Evolutionary conservation across 2,888 invertebrate genomes (phyloP).

Genomic region (Heteromurus nitidus): DNA sequence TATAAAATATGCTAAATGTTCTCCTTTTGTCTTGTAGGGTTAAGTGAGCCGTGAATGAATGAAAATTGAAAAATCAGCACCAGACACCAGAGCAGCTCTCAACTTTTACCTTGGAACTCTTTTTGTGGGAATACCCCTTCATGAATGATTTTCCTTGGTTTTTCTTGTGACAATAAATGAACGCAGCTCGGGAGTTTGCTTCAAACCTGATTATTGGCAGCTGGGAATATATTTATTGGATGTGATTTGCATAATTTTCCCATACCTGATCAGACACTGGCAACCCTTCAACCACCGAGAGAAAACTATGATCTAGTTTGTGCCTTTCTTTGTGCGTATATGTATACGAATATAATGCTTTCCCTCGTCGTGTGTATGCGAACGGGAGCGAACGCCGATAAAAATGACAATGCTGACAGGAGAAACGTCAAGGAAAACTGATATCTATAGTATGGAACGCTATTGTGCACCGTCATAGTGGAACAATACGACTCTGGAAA

Average conservation of each 20-base stretch:
- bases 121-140: too few relatives aligned
- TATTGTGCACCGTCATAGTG: neutral
- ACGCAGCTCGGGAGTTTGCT: too few relatives aligned
- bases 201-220: slow-evolving; percentile 56
- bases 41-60: slow-evolving; percentile 60
- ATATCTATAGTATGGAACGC: neutral
- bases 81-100: neutral
- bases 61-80: slow-evolving; percentile 39
- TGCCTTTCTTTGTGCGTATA: slow-evolving; percentile 28
- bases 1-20: slow-evolving; percentile 18
- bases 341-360: too few relatives aligned
- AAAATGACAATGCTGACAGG: slow-evolving; percentile 46
- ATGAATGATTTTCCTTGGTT: too few relatives aligned
- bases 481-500: neutral
- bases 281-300: slow-evolving; percentile 28
- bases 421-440: slow-evolving; percentile 11
- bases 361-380: neutral
- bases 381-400: neutral
- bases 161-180: slow-evolving; percentile 23
- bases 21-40: slow-evolving; percentile 61
- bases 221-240: slow-evolving; percentile 52
- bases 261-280: slow-evolving; percentile 38
- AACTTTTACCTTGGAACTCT: neutral
- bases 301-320: neutral
- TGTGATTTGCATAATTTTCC: slow-evolving; percentile 64